Evolutionary conservation across 2,113 vertebrate species (phyloP).

Genomic region (Aptenodytes forsteri): DNA sequence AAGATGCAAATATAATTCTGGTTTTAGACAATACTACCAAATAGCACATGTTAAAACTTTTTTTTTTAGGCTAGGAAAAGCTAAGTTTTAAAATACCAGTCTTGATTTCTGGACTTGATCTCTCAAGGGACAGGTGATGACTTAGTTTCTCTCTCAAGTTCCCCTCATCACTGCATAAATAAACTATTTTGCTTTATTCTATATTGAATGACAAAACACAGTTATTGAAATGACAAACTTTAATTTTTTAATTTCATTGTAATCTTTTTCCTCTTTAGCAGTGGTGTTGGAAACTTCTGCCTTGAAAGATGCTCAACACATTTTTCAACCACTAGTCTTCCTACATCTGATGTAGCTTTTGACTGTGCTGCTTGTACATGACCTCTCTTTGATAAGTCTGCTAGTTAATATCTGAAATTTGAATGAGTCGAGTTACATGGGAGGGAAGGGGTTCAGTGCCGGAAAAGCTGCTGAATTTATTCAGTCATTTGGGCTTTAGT

Average conservation of each 20-base stretch:
- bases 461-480: background rate
- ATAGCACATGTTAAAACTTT: background rate
- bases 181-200: background rate
- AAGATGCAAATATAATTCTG: background rate
- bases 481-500: background rate
- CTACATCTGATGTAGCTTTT: background rate
- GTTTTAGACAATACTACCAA: background rate
- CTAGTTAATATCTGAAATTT: background rate
- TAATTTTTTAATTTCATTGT: background rate
- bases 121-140: background rate
- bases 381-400: background rate
- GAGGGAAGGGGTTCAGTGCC: background rate
- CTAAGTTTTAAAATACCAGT: background rate
- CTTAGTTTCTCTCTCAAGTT: background rate
- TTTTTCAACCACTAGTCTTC: background rate
- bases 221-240: background rate
- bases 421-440: background rate
- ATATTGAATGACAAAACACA: background rate
- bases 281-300: background rate
- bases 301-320: background rate
- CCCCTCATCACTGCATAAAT: background rate
- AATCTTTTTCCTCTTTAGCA: background rate
- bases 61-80: background rate
- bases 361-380: constrained; percentile 7
- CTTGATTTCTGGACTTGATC: background rate